A percentile compares a stretch with the other conserved stretches of the same genome.
Evolutionary conservation across 2,113 vertebrate species (phyloP).

Genomic region (Sphaerodactylus townsendi): DNA sequence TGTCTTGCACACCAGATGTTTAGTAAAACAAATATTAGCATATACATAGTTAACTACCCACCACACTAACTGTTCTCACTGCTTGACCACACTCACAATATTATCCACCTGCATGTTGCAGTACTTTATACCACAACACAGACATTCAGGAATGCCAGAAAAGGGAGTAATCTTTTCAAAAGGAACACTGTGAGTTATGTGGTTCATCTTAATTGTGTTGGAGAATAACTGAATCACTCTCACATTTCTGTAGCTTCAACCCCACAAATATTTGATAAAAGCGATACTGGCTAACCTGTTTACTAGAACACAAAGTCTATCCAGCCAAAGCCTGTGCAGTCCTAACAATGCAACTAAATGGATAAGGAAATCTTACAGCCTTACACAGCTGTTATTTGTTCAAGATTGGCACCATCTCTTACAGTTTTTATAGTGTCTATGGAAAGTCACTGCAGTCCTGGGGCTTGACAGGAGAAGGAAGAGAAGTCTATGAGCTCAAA

Average conservation of each 20-base stretch:
- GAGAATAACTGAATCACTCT: conserved; percentile 15
- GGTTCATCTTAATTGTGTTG: conserved; percentile 12
- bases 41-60: not conserved
- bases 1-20: accelerated
- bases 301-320: conserved; percentile 1
- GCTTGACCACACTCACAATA: not conserved
- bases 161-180: not conserved
- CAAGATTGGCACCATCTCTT: conserved; percentile 7
- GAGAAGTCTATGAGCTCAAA: not conserved
- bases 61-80: not conserved
- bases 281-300: conserved; percentile 6
- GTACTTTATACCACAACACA: not conserved
- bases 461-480: not conserved
- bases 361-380: conserved; percentile 15
- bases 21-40: not conserved
- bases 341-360: conserved; percentile 21
- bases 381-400: not conserved
- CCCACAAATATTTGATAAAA: conserved; percentile 12
- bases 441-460: not conserved
- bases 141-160: not conserved
- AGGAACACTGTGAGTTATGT: not conserved
- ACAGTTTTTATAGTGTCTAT: not conserved
- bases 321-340: not conserved
- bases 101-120: not conserved
- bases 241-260: not conserved